Evolutionary conservation across 2,797 vertebrate species (phyloP).

Genomic region (Otolemur crassicaudatus): DNA sequence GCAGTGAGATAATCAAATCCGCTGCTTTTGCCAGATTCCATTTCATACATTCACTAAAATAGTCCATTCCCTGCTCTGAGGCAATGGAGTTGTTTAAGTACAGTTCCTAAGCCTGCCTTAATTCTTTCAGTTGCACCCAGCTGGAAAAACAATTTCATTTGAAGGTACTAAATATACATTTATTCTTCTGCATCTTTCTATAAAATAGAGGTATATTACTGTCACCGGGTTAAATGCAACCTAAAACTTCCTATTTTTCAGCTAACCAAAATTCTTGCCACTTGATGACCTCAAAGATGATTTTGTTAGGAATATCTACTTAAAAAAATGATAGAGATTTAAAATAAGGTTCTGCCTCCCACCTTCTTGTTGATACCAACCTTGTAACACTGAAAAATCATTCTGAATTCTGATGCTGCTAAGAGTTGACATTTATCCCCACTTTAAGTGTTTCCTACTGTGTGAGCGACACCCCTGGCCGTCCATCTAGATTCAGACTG

Average conservation of each 20-base stretch:
- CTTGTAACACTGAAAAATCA: background rate
- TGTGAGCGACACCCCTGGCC: too few species aligned
- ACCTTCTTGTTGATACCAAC: background rate
- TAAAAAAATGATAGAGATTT: background rate
- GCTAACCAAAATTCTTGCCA: background rate
- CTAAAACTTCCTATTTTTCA: background rate
- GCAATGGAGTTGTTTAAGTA: background rate
- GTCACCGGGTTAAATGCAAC: slow-evolving; percentile 3
- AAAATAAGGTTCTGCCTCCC: background rate
- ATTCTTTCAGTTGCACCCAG: background rate
- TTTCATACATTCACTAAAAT: slow-evolving; percentile 19
- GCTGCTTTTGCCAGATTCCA: background rate
- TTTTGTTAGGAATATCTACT: slow-evolving; percentile 1
- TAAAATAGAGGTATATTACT: slow-evolving; percentile 8
- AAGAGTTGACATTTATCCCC: background rate
- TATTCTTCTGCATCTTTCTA: background rate
- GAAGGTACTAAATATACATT: slow-evolving; percentile 31
- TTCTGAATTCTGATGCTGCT: background rate
- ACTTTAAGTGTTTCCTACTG: background rate
- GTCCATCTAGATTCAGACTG: too few species aligned
- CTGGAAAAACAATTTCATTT: slow-evolving; percentile 57
- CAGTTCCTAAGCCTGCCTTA: background rate
- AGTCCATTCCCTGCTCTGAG: slow-evolving; percentile 1
- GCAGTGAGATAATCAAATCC: background rate
- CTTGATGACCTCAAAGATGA: background rate